These are phyloP conservation scores for Corvus cornix DNA, from an alignment of 2,113 vertebrate genomes.

Conservation along the genomic window DNA sequence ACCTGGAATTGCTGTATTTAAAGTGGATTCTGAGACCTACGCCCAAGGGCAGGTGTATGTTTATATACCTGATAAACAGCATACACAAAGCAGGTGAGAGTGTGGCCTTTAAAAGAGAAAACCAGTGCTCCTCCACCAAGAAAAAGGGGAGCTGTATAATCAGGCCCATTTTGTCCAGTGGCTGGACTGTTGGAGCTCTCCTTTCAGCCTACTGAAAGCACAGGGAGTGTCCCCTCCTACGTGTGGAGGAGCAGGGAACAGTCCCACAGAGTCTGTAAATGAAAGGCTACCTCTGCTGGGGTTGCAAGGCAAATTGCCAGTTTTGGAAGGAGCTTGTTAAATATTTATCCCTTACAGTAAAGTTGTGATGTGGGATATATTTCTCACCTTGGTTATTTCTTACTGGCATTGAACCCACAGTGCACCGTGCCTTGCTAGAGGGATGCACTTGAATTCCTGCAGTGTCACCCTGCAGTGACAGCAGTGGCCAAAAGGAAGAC, in stretches of 20 bases:
- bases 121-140: neutral
- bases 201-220: neutral
- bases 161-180: neutral
- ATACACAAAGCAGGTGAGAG: neutral
- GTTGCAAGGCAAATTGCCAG: neutral
- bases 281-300: neutral
- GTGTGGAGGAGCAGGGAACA: fast-evolving
- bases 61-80: neutral
- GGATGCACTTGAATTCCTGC: neutral
- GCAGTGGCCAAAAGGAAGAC: neutral
- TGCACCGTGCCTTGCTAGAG: neutral
- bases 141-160: neutral
- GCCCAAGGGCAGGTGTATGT: neutral
- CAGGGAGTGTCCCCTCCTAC: neutral
- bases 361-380: neutral
- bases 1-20: neutral
- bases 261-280: neutral
- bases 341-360: neutral
- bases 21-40: neutral
- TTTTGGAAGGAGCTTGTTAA: neutral
- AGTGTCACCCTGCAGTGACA: neutral
- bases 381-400: neutral
- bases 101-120: neutral
- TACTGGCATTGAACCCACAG: neutral
- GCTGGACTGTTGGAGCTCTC: neutral